Evolutionary conservation across 2,113 vertebrate genomes (phyloP), one percentile per base, ranked within the genome.

Genomic region (Boleophthalmus pectinirostris): DNA sequence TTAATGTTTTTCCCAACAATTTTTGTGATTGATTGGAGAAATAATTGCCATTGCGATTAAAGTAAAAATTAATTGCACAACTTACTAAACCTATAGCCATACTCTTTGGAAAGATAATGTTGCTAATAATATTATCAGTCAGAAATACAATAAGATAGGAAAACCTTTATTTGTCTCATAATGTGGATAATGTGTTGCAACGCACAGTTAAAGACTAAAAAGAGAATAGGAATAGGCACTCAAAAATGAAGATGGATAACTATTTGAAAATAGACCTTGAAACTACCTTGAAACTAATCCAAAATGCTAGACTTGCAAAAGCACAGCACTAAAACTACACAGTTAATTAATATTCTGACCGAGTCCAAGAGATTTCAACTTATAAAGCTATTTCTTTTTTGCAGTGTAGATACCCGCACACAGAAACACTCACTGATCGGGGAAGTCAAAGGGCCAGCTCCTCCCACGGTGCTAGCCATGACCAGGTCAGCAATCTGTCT

Each of bases 401-500:
- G 51, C 51, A 53, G 51, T 53, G 51, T 18, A 53, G 58, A 82
- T 35, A 78, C 70, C 66, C 64, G 46, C 38, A 74, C 68, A 66
- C 15, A 65, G 29, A 68, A 53, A 14, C 54, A 89, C 90, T 89
- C 73, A 91, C 89, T 91, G 71, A 87, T 84, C 33, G 94, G 91
- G n/a, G 96, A 90, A 43, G 96, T 95, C 80, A 96, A 90, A 80
- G 96, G 94, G 70, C 95, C 95, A 5, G 95, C 94, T 68, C 95
- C 95, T 61, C 95, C 90, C 73, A 97, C 82, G 66, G 96, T 94
- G 85, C 90, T 96, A 23, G 93, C 93, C 92, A 96, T 95, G 89
- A 99, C 93, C 83, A 97, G 96, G 87, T 99, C 96, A 69, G 97
- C 96, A 49, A 99, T 98, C 89, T 98, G 97, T 68, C 96, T 95